Base-by-base conservation (phyloP, 2,888 invertebrate species). In the Mythimna lalbum region DNA sequence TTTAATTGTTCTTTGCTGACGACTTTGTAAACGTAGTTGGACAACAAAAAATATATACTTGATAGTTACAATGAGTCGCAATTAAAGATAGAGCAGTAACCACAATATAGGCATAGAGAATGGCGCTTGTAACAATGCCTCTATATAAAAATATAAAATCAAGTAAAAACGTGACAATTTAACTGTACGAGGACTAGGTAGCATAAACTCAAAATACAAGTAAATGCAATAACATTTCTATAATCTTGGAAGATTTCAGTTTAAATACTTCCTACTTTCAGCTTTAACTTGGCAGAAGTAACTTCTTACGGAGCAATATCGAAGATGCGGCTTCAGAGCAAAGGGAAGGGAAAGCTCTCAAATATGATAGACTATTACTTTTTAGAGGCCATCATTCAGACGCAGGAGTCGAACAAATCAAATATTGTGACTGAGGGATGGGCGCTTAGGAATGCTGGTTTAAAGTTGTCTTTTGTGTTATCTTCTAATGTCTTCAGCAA, bases 211-310 rank as follows among this genome's bases (percentile, higher is more conserved):
- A 56, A 67, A 43, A 52, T 10, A 31, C 36, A 56, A 53, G 4
- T 56, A 4, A 31, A 52, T 55, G 66, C 59, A 70, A 65, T 69
- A 63, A 49, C 66, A 53, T 64, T 43, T 63, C 33, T n/a, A 72
- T 63, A 47, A 72, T 72, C 69, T 77, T 85, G 80, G 77, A 77
- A 70, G 56, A 50, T 43, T 43, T 43, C 43, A 43, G 43, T 43
- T 43, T 43, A 43, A 43, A 19, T 43, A 43, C 43, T 43, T 43
- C 17, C 39, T 43, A 43, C 21, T 83, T 85, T 86, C 86, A 83
- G 77, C 49, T 53, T 50, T 27, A 50, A 68, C 74, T 85, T 83
- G 79, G 83, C 83, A 85, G 47, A 49, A 31, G 47, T 53, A 69
- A 61, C 55, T 55, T 63, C 31, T 56, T 61, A 59, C 27, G 36